phyloP scores from a whole-genome alignment of 2,888 invertebrate species.

The Anarsia innoxiella region DNA sequence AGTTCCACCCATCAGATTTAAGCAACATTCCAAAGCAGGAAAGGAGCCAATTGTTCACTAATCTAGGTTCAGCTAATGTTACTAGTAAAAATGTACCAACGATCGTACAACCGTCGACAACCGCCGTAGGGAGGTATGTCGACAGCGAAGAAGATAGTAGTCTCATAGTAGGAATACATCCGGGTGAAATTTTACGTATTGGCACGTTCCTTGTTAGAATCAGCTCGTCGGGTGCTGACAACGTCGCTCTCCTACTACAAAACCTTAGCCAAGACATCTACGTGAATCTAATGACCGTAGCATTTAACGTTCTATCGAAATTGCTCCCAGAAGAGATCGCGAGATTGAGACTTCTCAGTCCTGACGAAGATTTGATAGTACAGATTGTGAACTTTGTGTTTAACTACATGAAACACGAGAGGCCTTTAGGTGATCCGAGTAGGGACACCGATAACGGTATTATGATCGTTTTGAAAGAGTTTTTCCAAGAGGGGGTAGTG shows the following conservation, averaged over 20 bases:
- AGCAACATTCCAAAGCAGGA: conserved; percentile 43
- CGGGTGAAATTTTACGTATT: conserved; percentile 56
- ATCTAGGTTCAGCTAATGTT: conserved; percentile 44
- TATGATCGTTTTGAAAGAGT: conserved; percentile 50
- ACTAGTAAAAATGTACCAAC: conserved; percentile 44
- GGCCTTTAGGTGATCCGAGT: conserved; percentile 50
- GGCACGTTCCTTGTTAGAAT: conserved; percentile 48
- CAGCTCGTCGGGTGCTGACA: conserved; percentile 52
- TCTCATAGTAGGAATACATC: conserved; percentile 49
- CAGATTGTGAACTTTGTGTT: conserved; percentile 62
- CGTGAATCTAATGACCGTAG: conserved; percentile 54
- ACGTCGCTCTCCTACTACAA: conserved; percentile 46
- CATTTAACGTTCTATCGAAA: conserved; percentile 48
- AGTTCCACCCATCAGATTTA: conserved; percentile 53
- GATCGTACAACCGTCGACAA: conserved; percentile 29
- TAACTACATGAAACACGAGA: conserved; percentile 52
- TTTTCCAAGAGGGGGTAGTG: conserved; percentile 60
- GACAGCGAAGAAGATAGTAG: conserved; percentile 25
- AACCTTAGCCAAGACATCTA: conserved; percentile 55
- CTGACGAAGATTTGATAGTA: conserved; percentile 56
- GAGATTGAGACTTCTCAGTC: conserved; percentile 45
- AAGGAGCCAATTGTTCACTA: conserved; percentile 45
- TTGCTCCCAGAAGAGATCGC: conserved; percentile 54
- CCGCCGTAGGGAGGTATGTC: conserved; percentile 31
- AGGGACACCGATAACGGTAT: conserved; percentile 48